Evolutionary conservation across 92 coral and sea anemone species (phyloP).

Genomic region (Umimayanthus chanpuru): DNA sequence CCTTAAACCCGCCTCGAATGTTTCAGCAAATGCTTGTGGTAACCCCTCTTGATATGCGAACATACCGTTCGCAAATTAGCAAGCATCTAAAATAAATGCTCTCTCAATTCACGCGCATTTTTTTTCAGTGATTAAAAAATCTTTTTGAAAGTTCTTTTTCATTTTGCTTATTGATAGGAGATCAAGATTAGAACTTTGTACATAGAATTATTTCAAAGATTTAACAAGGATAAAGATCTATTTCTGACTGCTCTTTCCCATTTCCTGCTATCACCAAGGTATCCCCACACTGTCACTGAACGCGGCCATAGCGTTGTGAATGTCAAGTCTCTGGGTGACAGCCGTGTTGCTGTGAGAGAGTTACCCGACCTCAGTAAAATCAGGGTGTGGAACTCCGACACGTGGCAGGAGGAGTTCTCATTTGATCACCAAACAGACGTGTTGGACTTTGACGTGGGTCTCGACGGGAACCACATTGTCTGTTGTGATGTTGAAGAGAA

Average conservation of each 20-base stretch:
- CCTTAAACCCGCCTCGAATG: too few relatives aligned
- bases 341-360: slow-evolving; percentile 30
- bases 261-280: not conserved
- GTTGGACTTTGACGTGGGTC: slow-evolving; percentile 34
- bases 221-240: too few relatives aligned
- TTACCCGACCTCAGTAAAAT: not conserved
- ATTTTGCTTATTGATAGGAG: too few relatives aligned
- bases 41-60: too few relatives aligned
- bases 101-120: too few relatives aligned
- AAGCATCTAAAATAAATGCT: too few relatives aligned
- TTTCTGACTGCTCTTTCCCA: not conserved
- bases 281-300: slow-evolving; percentile 27
- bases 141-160: too few relatives aligned
- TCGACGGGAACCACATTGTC: slow-evolving; percentile 7
- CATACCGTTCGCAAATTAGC: too few relatives aligned
- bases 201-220: too few relatives aligned
- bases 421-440: slow-evolving; percentile 33
- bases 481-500: slow-evolving; percentile 33
- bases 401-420: slow-evolving; percentile 12
- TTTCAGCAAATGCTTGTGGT: too few relatives aligned
- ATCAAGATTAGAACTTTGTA: too few relatives aligned
- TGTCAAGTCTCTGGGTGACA: slow-evolving; percentile 18
- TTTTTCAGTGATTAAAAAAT: too few relatives aligned
- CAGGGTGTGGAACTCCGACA: slow-evolving; percentile 22
- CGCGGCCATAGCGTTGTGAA: slow-evolving; percentile 31